Conservation (phyloP, 53 echinoderm and acorn worm genomes). For the Echinarachnius parma region DNA sequence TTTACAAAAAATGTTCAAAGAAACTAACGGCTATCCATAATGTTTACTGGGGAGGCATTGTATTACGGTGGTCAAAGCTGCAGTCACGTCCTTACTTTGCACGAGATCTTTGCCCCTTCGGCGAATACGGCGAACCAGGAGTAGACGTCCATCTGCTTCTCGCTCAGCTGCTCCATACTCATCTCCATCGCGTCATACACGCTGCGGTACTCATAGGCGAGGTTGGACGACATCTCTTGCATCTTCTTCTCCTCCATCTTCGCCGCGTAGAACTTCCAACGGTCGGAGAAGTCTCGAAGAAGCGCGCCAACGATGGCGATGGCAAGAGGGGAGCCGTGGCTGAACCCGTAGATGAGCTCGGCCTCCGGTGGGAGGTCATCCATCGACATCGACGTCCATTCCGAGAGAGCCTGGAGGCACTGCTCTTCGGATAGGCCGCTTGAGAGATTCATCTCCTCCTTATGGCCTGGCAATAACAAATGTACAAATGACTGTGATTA, state of each 20-base stretch:
- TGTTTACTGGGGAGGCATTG: no score
- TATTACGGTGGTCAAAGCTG: no score
- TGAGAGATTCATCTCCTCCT: conserved; percentile 23
- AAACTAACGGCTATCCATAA: no score
- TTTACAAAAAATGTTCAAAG: no score
- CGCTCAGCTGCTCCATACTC: conserved; percentile 58
- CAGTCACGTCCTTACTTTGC: conserved; percentile 56
- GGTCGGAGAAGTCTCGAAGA: conserved; percentile 57
- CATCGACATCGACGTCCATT: conserved; percentile 47
- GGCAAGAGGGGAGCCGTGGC: conserved; percentile 56
- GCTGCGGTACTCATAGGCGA: conserved; percentile 56
- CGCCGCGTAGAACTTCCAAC: conserved; percentile 66
- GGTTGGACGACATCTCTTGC: conserved; percentile 49
- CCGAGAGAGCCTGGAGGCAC: conserved; percentile 41
- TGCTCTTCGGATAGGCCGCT: conserved; percentile 49
- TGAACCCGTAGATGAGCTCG: conserved; percentile 48
- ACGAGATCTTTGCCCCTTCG: conserved; percentile 45
- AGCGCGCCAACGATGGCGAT: conserved; percentile 63
- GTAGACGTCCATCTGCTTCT: conserved; percentile 51
- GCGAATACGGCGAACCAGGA: conserved; percentile 71
- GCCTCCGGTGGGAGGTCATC: conserved; percentile 57
- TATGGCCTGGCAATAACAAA: no score
- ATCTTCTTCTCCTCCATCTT: conserved; percentile 58
- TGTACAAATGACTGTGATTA: no score
- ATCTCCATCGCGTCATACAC: conserved; percentile 73